Conservation (phyloP, 2,797 vertebrate genomes). For the Platyrinchus mystaceus region DNA sequence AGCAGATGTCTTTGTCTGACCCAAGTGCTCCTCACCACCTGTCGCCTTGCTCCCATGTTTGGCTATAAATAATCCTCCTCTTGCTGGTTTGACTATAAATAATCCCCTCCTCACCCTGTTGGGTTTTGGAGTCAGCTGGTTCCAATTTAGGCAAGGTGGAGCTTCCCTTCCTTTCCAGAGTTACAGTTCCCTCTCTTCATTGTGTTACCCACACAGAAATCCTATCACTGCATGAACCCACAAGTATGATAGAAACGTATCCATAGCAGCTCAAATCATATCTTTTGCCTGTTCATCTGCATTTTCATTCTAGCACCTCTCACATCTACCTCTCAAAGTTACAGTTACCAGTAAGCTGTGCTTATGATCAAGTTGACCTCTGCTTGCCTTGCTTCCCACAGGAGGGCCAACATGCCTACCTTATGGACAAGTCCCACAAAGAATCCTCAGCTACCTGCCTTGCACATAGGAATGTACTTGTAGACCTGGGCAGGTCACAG, state of each 20-base stretch:
- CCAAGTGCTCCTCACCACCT: constrained; percentile 40
- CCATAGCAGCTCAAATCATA: background rate
- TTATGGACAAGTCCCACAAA: background rate
- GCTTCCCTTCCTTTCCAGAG: background rate
- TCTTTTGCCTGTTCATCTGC: background rate
- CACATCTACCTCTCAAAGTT: background rate
- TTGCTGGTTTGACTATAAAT: constrained; percentile 48
- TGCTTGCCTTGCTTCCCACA: background rate
- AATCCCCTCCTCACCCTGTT: background rate
- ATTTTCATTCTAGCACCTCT: background rate
- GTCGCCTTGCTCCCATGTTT: background rate
- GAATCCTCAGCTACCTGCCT: background rate
- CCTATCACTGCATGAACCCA: background rate
- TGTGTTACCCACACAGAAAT: background rate
- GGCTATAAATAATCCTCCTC: constrained; percentile 48
- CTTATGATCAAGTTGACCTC: background rate
- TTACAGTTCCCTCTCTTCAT: background rate
- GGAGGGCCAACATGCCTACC: background rate
- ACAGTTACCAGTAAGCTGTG: background rate
- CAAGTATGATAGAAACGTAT: background rate
- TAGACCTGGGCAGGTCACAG: background rate
- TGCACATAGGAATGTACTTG: background rate
- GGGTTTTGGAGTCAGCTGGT: constrained; percentile 22
- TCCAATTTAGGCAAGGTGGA: constrained; percentile 15
- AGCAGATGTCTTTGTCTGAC: constrained; percentile 40